Evolutionary conservation across 2,797 vertebrate species (phyloP).

Genomic region (Labroides dimidiatus): DNA sequence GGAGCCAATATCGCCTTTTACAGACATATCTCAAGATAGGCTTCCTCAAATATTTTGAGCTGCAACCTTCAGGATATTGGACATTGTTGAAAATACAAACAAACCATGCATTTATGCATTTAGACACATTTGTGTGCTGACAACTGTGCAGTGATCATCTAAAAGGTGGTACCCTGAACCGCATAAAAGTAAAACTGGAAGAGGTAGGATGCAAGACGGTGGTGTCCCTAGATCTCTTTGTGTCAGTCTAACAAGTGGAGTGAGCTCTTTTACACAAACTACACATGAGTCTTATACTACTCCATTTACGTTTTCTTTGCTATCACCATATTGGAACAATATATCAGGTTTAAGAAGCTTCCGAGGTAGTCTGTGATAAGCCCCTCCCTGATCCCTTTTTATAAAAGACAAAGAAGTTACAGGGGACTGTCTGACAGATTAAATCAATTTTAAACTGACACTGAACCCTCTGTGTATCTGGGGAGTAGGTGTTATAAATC

Average conservation of each 20-base stretch:
- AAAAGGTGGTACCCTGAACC: too few relatives aligned
- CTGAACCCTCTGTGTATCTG: background rate
- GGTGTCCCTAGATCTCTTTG: background rate
- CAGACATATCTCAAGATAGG: too few relatives aligned
- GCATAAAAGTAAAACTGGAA: background rate
- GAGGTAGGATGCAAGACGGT: background rate
- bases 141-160: too few relatives aligned
- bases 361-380: slow-evolving; percentile 26
- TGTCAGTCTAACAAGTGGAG: background rate
- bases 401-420: slow-evolving; percentile 17
- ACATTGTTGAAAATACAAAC: background rate
- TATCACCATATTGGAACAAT: slow-evolving; percentile 15
- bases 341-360: slow-evolving; percentile 24
- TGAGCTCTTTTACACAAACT: too few relatives aligned
- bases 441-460: slow-evolving; percentile 40
- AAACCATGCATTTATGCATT: background rate
- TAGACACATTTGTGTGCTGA: too few relatives aligned
- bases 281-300: background rate
- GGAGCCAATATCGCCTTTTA: too few relatives aligned
- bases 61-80: too few relatives aligned
- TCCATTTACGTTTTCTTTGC: background rate
- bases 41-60: too few relatives aligned
- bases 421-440: slow-evolving; percentile 23
- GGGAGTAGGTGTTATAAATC: slow-evolving; percentile 16
- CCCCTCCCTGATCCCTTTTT: slow-evolving; percentile 17